Evolutionary conservation across 2,797 vertebrate genomes (phyloP), one percentile per base, ranked within the genome.

Genomic region (Okamejei kenojei): DNA sequence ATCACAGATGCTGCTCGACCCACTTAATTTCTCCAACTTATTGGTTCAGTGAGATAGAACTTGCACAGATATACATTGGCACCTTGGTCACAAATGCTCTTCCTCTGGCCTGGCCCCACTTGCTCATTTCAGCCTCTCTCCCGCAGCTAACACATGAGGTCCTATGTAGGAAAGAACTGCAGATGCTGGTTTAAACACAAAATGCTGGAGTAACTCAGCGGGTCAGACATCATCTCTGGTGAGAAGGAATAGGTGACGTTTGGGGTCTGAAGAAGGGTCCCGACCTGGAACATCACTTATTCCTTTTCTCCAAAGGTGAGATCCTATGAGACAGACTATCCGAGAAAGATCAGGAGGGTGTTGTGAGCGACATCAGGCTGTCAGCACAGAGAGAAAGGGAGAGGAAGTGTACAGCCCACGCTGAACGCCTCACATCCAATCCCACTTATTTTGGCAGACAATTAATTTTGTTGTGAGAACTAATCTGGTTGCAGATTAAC

Each of bases 401-500:
- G 90, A 17, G 32, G 32, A 71, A 71, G 9, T 71, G 68, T n/a
- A 54, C 71, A 74, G 9, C 71, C 26, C 71, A 54, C 38, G 2
- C 19, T 21, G 84, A 88, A 32, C 35, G 63, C 68, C 63, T 35
- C 84, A 68, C 15, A 6, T 88, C 76, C 90, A 54, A 71, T 2
- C 45, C 23, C 84, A 35, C 35, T 13, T 58, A 92, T 92, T 76
- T 88, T 92, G 90, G 73, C 90, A 92, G 90, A 76, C 73, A 92
- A 92, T 92, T 92, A 74, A 76, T 92, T 92, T 92, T 26, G 23
- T 54, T 76, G 63, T 68, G 65, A 65, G 63, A 88, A 35, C 84
- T 68, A 38, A 92, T 92, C 38, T 29, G 68, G 38, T 76, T 92
- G 68, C 90, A 92, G 45, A 92, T 92, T 92, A 92, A 76, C 90